phyloP scores from a whole-genome alignment of 2,797 vertebrate species.

The Emys orbicularis region DNA sequence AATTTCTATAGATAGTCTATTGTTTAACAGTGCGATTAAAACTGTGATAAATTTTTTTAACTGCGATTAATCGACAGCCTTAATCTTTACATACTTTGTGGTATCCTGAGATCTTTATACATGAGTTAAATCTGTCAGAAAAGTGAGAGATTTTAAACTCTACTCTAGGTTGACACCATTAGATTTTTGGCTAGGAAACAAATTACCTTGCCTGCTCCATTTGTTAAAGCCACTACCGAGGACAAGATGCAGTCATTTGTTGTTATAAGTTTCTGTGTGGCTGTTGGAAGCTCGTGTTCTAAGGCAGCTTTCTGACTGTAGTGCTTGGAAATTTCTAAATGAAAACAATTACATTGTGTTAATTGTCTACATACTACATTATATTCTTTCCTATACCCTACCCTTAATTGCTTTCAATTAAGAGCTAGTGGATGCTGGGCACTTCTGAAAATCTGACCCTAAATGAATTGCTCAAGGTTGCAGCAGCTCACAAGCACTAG shows the following conservation, averaged over 20 bases:
- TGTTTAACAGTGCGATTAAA: no score
- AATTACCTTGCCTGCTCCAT: slow-evolving; percentile 91
- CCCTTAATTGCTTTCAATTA: not conserved
- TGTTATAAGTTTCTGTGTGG: slow-evolving; percentile 95
- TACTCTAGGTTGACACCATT: not conserved
- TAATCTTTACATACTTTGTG: not conserved
- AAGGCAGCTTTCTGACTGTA: slow-evolving; percentile 94
- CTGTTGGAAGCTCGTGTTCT: slow-evolving; percentile 92
- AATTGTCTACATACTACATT: not conserved
- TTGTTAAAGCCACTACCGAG: slow-evolving; percentile 91
- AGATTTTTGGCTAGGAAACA: not conserved
- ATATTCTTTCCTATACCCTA: not conserved
- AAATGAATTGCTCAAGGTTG: not conserved
- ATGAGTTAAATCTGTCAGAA: not conserved
- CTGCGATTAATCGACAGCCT: no score
- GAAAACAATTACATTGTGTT: not conserved
- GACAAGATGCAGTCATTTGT: slow-evolving; percentile 97
- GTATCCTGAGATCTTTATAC: not conserved
- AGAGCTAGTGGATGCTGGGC: not conserved
- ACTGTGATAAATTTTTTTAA: no score
- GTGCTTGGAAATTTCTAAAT: slow-evolving; percentile 93
- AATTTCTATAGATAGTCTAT: no score
- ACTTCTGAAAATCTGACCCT: not conserved
- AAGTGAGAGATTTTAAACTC: not conserved
- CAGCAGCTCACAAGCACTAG: not conserved